Conservation (phyloP, 1,140 invertebrate species). For the Aphelinus atriplicis region DNA sequence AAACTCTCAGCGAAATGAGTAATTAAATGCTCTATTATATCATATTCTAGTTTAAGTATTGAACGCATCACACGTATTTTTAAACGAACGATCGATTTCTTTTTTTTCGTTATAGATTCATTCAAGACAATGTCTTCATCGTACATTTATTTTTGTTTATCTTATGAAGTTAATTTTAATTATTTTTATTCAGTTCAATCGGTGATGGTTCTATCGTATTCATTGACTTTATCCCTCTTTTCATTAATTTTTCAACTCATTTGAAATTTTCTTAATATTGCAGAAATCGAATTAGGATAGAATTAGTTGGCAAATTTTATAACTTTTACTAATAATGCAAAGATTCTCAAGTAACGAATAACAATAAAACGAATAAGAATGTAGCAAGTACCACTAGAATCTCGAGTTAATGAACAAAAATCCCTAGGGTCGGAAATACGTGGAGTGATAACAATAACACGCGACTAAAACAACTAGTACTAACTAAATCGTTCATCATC, state of each 20-base stretch:
- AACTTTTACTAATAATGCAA: constrained; percentile 3
- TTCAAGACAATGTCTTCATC: constrained; percentile 11
- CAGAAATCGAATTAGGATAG: constrained; percentile 5
- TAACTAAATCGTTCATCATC: constrained; percentile 50
- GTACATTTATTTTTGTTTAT: constrained; percentile 37
- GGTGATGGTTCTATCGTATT: constrained; percentile 58
- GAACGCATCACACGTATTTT: constrained; percentile 23
- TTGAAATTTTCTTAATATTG: constrained; percentile 9
- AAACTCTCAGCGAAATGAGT: not conserved
- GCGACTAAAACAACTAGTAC: constrained; percentile 53
- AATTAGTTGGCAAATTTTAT: constrained; percentile 5
- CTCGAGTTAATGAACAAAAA: constrained; percentile 47
- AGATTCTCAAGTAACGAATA: constrained; percentile 35
- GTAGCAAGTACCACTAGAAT: constrained; percentile 61
- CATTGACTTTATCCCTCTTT: constrained; percentile 47
- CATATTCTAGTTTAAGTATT: constrained; percentile 24
- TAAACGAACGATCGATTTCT: constrained; percentile 20
- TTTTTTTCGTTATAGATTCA: not conserved
- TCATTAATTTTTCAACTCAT: constrained; percentile 9
- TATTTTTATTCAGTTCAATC: constrained; percentile 61
- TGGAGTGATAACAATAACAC: constrained; percentile 45
- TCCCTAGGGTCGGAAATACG: constrained; percentile 57
- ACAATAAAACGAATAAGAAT: constrained; percentile 35
- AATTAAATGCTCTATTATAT: constrained; percentile 3
- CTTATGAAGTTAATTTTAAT: constrained; percentile 50